These are phyloP conservation scores for Vanacampus margaritifer DNA, from an alignment of 2,113 vertebrate genomes.

Conservation along the genomic window DNA sequence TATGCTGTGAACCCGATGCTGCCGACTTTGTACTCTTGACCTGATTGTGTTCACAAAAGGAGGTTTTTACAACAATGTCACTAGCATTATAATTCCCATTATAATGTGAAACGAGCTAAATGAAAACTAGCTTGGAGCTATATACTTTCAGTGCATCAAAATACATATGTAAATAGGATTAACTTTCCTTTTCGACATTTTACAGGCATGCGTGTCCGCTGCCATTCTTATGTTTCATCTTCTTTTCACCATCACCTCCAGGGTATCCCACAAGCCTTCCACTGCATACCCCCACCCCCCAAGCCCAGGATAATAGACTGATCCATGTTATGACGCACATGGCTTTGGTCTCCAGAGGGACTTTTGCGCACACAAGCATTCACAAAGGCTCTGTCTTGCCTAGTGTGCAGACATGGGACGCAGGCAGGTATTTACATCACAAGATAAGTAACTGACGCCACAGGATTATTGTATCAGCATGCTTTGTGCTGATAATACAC, in stretches of 20 bases:
- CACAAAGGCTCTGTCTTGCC: slow-evolving; percentile 48
- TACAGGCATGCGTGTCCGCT: background rate
- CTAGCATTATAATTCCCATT: background rate
- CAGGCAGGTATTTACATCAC: slow-evolving; percentile 60
- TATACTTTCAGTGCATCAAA: background rate
- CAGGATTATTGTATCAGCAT: slow-evolving; percentile 45
- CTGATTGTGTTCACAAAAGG: background rate
- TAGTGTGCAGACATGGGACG: slow-evolving; percentile 42
- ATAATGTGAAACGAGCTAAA: background rate
- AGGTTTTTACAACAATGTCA: background rate
- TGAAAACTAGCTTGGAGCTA: background rate
- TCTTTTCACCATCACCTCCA: slow-evolving; percentile 40
- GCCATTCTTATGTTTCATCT: slow-evolving; percentile 16
- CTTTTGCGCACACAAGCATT: slow-evolving; percentile 60
- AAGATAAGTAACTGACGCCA: slow-evolving; percentile 55
- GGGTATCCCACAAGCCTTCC: slow-evolving; percentile 22
- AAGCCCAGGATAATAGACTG: slow-evolving; percentile 63
- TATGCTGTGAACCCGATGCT: background rate
- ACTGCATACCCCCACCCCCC: slow-evolving; percentile 19
- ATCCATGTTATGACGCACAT: slow-evolving; percentile 65
- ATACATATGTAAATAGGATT: background rate
- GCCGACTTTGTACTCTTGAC: background rate
- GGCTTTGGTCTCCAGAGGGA: slow-evolving; percentile 55
- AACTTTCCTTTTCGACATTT: background rate
- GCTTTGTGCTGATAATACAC: slow-evolving; percentile 25